Evolutionary conservation across 2,797 vertebrate genomes (phyloP), one percentile per base, ranked within the genome.

Genomic region (Pogonophryne albipinna): DNA sequence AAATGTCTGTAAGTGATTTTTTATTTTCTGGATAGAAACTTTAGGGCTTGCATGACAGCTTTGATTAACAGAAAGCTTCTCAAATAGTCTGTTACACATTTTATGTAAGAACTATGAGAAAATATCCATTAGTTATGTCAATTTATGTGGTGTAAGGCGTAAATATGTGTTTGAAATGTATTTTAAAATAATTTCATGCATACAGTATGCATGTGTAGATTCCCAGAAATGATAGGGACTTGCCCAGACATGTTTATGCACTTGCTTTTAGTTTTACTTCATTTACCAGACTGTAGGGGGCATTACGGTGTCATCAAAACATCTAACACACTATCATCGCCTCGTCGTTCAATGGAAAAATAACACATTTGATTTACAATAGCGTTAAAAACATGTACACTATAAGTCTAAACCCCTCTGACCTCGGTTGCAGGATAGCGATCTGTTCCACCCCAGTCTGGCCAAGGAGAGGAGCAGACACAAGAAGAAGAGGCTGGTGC

Each of bases 401-500:
- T n/a, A n/a, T 27, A 5, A 27, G 5, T 27, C 27, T 27, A 27
- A 27, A 27, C 27, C 27, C 3, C 0, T 85, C 6, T 80, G 7
- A 5, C 70, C 4, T 56, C 4, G 11, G 4, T 68, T 72, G 38
- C 78, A 91, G 60, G 80, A 85, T 0, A 82, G 55, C 61, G 94
- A 95, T 82, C 72, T 95, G 72, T 76, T 94, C 85, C 66, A 93
- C 53, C 93, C 87, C 19, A 70, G 73, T 16, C 53, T 79, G 17
- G 55, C 51, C 0, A 87, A 79, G 47, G 91, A 95, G 80, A 87
- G 69, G 72, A 77, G 71, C 27, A 85, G 20, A 55, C 94, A 95
- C 71, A 95, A 95, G 87, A 95, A 94, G 81, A 95, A 91, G 82
- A 92, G 93, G 62, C 87, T 94, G 71, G 93, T 95, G 46, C 93